phyloP scores from a whole-genome alignment of 1,140 invertebrate species.

The Meteorus sp. region DNA sequence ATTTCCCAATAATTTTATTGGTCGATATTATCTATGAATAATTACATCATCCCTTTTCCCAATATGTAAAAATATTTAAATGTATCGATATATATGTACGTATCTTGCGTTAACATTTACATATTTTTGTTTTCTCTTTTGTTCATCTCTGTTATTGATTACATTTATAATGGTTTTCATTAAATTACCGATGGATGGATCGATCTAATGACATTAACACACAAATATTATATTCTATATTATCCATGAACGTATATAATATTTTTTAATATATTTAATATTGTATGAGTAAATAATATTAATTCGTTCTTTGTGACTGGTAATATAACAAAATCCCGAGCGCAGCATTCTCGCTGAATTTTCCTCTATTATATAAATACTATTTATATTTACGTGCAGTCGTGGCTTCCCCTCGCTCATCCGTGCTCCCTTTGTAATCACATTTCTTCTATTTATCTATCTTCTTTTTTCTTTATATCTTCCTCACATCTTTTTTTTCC shows the following conservation, averaged over 20 bases:
- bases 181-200: conserved; percentile 43
- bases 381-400: conserved; percentile 8
- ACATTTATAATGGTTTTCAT: conserved; percentile 29
- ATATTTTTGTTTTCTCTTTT: conserved; percentile 18
- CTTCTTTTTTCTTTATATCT: background rate
- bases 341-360: conserved; percentile 26
- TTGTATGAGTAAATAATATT: conserved; percentile 24
- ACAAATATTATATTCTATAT: conserved; percentile 11
- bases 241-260: conserved; percentile 20
- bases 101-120: conserved; percentile 18
- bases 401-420: conserved; percentile 25
- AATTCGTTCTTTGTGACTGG: conserved; percentile 25
- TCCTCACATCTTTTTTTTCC: too few species aligned
- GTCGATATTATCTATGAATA: too few species aligned
- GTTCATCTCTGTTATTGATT: conserved; percentile 8
- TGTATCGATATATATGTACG: conserved; percentile 23
- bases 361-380: background rate
- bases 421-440: conserved; percentile 1
- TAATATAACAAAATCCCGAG: conserved; percentile 21
- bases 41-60: too few species aligned
- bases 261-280: conserved; percentile 31
- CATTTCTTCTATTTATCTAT: conserved; percentile 1
- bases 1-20: too few species aligned
- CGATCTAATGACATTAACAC: conserved; percentile 41
- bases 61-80: background rate